Evolutionary conservation across 2,888 invertebrate species (phyloP).

Genomic region (Andrena bicolor): DNA sequence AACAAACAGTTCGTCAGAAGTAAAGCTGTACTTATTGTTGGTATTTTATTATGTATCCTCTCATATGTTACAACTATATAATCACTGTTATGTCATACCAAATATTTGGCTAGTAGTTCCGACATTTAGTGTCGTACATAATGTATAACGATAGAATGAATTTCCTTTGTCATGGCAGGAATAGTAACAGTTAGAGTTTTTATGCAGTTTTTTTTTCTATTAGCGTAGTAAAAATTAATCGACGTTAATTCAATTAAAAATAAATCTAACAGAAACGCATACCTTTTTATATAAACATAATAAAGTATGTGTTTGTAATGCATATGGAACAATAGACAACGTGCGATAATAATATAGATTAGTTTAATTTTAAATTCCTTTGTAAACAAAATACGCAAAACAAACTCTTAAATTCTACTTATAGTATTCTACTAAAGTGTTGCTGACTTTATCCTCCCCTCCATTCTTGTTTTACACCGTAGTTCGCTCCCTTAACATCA

Average conservation of each 20-base stretch:
- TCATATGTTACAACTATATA: slow-evolving; percentile 48
- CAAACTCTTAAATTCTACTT: slow-evolving; percentile 28
- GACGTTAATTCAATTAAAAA: slow-evolving; percentile 33
- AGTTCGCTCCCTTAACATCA: slow-evolving; percentile 10
- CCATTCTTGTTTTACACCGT: neutral
- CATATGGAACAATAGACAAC: slow-evolving; percentile 15
- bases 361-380: slow-evolving; percentile 14
- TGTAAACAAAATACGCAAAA: slow-evolving; percentile 27
- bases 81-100: slow-evolving; percentile 38
- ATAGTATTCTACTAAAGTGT: slow-evolving; percentile 12
- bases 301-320: slow-evolving; percentile 35
- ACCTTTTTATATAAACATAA: slow-evolving; percentile 19
- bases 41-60: slow-evolving; percentile 42
- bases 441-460: slow-evolving; percentile 16
- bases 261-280: slow-evolving; percentile 17
- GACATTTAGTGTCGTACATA: slow-evolving; percentile 38
- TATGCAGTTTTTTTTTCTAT: slow-evolving; percentile 24
- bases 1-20: slow-evolving; percentile 44
- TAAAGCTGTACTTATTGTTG: slow-evolving; percentile 34
- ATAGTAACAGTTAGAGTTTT: slow-evolving; percentile 30
- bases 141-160: slow-evolving; percentile 50
- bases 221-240: slow-evolving; percentile 20
- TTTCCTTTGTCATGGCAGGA: slow-evolving; percentile 56
- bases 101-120: slow-evolving; percentile 51
- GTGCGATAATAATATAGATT: slow-evolving; percentile 2